phyloP scores from a whole-genome alignment of 2,113 vertebrate genomes.

The Apodemus speciosus region DNA sequence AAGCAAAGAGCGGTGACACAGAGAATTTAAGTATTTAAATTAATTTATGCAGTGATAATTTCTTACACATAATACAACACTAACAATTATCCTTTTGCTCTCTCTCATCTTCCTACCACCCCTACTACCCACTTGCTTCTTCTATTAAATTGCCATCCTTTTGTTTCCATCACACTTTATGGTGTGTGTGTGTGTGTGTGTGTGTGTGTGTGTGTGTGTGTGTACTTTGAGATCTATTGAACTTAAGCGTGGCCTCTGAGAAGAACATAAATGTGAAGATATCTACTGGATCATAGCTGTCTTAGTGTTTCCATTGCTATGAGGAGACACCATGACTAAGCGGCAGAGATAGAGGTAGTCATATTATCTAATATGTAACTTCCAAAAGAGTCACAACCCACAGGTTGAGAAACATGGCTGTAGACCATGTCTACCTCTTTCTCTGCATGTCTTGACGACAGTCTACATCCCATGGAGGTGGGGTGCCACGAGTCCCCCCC shows the following conservation, averaged over 20 bases:
- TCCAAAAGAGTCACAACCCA: neutral
- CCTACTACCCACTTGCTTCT: too few relatives aligned
- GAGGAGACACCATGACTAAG: too few relatives aligned
- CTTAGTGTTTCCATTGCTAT: neutral
- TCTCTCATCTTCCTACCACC: neutral
- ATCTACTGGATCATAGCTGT: neutral
- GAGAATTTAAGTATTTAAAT: neutral
- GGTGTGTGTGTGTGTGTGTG: neutral
- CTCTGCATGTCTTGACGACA: neutral
- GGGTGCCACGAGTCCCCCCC: rapidly evolving
- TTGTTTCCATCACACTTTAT: too few relatives aligned
- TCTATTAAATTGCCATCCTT: neutral
- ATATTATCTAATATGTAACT: neutral
- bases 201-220: neutral
- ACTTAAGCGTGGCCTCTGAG: neutral
- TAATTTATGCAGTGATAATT: neutral
- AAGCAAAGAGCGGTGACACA: neutral
- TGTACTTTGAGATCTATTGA: neutral
- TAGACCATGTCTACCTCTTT: neutral
- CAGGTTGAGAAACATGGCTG: neutral
- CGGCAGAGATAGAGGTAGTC: too few relatives aligned
- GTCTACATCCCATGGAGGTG: too few relatives aligned
- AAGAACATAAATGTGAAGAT: neutral
- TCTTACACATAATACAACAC: neutral
- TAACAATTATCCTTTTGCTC: rapidly evolving